Evolutionary conservation across 2,888 invertebrate genomes (phyloP).

Genomic region (Tachina fera): DNA sequence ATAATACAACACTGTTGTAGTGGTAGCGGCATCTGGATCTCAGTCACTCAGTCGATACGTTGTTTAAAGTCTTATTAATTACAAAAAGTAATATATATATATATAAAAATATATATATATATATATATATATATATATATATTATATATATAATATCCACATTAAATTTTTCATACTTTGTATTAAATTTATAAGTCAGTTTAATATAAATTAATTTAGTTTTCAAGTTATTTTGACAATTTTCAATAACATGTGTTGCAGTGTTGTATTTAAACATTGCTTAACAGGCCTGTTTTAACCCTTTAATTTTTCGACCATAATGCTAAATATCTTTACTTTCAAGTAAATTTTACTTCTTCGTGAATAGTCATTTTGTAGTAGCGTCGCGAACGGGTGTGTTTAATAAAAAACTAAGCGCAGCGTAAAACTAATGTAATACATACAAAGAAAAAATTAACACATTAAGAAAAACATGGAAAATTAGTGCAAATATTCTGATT

Average conservation of each 20-base stretch:
- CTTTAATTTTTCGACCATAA: not conserved
- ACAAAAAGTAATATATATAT: too few relatives aligned
- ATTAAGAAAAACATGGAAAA: constrained; percentile 42
- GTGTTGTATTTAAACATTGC: constrained; percentile 15
- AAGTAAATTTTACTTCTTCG: constrained; percentile 60
- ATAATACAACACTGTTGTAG: too few relatives aligned
- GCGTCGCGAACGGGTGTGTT: constrained; percentile 71
- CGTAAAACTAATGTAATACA: constrained; percentile 38
- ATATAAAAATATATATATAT: too few relatives aligned
- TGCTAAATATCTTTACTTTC: constrained; percentile 40
- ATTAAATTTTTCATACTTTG: not conserved
- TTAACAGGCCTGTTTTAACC: constrained; percentile 56
- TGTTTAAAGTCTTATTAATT: too few relatives aligned
- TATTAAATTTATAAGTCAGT: not conserved
- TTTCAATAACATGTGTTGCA: constrained; percentile 30
- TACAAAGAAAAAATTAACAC: constrained; percentile 48
- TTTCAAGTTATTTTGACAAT: not conserved
- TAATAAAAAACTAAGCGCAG: constrained; percentile 61
- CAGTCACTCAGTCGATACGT: too few relatives aligned
- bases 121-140: too few relatives aligned
- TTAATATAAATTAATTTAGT: not conserved
- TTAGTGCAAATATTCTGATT: constrained; percentile 60
- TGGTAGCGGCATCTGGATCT: too few relatives aligned
- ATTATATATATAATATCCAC: too few relatives aligned
- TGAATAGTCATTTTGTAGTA: constrained; percentile 68